These are phyloP conservation scores for Netta rufina DNA, from an alignment of 2,797 vertebrate genomes.

Conservation along the genomic window DNA sequence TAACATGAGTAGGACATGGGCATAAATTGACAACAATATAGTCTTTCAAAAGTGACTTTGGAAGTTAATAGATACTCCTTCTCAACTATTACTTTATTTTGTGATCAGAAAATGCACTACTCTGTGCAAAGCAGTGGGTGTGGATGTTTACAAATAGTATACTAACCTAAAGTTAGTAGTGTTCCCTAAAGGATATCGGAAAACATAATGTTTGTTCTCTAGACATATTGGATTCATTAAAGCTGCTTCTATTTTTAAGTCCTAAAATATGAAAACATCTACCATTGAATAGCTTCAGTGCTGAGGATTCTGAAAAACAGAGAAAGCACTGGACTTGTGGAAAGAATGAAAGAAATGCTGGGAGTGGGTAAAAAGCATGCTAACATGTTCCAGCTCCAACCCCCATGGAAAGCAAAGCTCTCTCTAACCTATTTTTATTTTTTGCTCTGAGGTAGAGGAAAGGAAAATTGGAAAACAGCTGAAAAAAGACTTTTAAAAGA, in stretches of 20 bases:
- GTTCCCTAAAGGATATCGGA: background rate
- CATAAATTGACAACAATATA: background rate
- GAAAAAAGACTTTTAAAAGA: background rate
- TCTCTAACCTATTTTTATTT: background rate
- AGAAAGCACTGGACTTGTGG: conserved; percentile 15
- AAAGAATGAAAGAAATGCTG: conserved; percentile 58
- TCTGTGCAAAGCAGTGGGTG: background rate
- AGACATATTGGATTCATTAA: conserved; percentile 53
- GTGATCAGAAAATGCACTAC: background rate
- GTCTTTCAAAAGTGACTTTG: background rate
- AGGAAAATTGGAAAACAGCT: background rate
- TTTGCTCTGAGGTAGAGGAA: background rate
- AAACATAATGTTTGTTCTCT: background rate
- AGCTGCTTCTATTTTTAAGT: conserved; percentile 46
- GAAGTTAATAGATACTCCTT: background rate
- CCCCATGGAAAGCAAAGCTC: background rate
- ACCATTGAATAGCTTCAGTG: conserved; percentile 14
- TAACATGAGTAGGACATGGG: background rate
- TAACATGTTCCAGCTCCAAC: conserved; percentile 11
- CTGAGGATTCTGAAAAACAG: background rate
- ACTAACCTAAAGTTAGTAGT: background rate
- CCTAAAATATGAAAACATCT: conserved; percentile 43
- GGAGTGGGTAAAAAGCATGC: conserved; percentile 49
- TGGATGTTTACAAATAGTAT: background rate
- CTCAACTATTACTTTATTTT: background rate